Conservation (phyloP, 2,888 invertebrate genomes). For the Sinelater perroti region DNA sequence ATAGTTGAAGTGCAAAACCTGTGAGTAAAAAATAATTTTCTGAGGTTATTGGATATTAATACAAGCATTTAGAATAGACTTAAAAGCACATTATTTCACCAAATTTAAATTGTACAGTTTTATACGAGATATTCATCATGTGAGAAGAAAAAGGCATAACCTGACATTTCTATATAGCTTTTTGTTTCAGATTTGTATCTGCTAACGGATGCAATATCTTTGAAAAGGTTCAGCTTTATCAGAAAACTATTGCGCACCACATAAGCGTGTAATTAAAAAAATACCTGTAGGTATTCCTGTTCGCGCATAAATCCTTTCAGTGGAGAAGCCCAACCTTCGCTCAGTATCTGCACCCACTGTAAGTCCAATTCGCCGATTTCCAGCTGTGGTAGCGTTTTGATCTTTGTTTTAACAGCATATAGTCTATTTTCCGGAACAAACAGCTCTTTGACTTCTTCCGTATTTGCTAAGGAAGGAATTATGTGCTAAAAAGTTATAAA, state of each 20-base stretch:
- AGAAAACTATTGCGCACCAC: not conserved
- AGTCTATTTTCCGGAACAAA: constrained; percentile 77
- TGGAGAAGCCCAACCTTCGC: constrained; percentile 98
- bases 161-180: too few species aligned
- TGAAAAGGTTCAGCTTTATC: not conserved
- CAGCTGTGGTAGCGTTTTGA: constrained; percentile 74
- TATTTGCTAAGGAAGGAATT: constrained; percentile 25
- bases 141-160: not conserved
- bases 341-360: constrained; percentile 91
- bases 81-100: too few species aligned
- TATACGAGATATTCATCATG: not conserved
- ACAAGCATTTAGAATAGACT: too few species aligned
- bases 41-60: too few species aligned
- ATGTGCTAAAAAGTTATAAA: constrained; percentile 60
- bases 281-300: constrained; percentile 85
- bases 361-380: constrained; percentile 86
- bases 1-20: constrained; percentile 75
- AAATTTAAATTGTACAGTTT: not conserved
- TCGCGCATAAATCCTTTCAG: constrained; percentile 99
- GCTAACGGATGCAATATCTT: too few species aligned
- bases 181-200: too few species aligned
- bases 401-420: constrained; percentile 74
- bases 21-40: too few species aligned
- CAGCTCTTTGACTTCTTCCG: constrained; percentile 73
- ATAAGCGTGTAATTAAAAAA: not conserved